These are phyloP conservation scores for Crypturellus tataupa DNA, from an alignment of 2,797 vertebrate species.

Conservation along the genomic window DNA sequence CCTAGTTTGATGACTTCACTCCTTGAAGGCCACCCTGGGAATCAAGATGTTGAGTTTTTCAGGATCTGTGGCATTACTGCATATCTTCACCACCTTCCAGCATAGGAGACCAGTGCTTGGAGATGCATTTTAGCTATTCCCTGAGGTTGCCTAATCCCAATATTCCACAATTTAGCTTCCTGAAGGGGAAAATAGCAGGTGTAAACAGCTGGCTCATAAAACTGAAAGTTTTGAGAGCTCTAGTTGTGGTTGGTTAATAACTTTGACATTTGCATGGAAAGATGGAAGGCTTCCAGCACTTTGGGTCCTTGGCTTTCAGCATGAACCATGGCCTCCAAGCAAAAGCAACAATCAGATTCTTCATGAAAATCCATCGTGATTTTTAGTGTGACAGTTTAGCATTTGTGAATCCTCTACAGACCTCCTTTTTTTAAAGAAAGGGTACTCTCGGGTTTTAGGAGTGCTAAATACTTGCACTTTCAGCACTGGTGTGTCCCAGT, in stretches of 20 bases:
- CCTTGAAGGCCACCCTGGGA: background rate
- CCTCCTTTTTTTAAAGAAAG: background rate
- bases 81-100: background rate
- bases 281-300: background rate
- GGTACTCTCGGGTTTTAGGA: background rate
- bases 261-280: background rate
- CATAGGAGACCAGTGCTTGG: background rate
- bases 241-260: background rate
- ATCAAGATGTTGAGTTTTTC: constrained; percentile 13
- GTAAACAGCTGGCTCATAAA: constrained; percentile 4
- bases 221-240: background rate
- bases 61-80: background rate
- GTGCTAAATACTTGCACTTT: background rate
- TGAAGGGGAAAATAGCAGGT: background rate
- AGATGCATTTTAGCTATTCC: background rate
- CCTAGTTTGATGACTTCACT: background rate
- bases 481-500: background rate
- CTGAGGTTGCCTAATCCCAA: background rate
- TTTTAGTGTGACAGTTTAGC: background rate
- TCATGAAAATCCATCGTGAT: background rate
- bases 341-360: background rate
- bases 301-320: background rate
- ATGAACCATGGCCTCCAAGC: background rate
- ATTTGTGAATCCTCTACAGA: background rate
- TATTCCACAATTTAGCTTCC: background rate